A percentile compares a stretch with the other conserved stretches of the same genome.
These are phyloP conservation scores for Hirudinaria manillensis DNA, from an alignment of 2,888 invertebrate species.

Conservation along the genomic window DNA sequence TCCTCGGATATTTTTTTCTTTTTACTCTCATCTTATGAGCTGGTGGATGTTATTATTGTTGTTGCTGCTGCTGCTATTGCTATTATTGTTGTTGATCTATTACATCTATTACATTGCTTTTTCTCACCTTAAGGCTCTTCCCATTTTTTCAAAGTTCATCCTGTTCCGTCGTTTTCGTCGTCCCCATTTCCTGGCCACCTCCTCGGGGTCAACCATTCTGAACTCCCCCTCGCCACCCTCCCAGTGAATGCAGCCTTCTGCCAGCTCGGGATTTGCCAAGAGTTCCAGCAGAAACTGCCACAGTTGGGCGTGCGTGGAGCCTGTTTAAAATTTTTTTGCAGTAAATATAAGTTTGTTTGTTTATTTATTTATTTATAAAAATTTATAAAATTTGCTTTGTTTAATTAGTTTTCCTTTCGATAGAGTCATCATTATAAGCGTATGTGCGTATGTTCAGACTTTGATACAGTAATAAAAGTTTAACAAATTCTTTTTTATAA, in stretches of 20 bases:
- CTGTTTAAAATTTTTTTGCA: slow-evolving; percentile 33
- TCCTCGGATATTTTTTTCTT: not conserved
- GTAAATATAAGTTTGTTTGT: not conserved
- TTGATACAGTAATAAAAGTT: not conserved
- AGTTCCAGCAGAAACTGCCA: slow-evolving; percentile 98
- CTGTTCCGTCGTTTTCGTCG: slow-evolving; percentile 90
- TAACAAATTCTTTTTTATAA: too few relatives aligned
- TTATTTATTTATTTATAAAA: not conserved
- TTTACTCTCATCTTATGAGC: too few relatives aligned
- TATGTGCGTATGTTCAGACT: not conserved
- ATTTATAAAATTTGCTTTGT: not conserved
- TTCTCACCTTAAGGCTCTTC: slow-evolving; percentile 58
- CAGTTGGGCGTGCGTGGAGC: slow-evolving; percentile 76
- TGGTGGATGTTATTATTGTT: not conserved
- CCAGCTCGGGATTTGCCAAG: slow-evolving; percentile 68
- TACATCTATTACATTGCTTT: not conserved
- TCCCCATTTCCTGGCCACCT: slow-evolving; percentile 88
- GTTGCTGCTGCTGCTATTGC: not conserved
- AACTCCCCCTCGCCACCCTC: slow-evolving; percentile 93
- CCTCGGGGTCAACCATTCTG: slow-evolving; percentile 88
- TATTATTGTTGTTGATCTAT: not conserved
- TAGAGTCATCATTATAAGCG: not conserved
- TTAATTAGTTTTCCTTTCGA: not conserved
- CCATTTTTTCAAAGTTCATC: slow-evolving; percentile 96
- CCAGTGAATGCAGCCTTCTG: slow-evolving; percentile 85